Evolutionary conservation across 2,888 invertebrate genomes (phyloP).

Genomic region (Epirrita christyi): DNA sequence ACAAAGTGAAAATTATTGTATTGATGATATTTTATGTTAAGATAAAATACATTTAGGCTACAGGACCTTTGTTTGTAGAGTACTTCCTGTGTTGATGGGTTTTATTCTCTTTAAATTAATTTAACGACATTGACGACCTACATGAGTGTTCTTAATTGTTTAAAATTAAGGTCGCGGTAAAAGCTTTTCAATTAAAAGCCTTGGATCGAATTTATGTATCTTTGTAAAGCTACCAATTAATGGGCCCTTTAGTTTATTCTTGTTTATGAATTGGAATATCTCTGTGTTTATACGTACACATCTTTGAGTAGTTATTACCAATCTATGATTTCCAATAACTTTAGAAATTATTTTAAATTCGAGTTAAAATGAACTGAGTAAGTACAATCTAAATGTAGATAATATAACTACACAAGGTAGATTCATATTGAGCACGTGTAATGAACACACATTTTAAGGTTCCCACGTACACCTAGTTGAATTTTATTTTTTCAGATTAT

Average conservation of each 20-base stretch:
- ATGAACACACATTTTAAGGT: slow-evolving; percentile 13
- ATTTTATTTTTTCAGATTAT: too few relatives aligned
- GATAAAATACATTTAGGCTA: background rate
- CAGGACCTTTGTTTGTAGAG: background rate
- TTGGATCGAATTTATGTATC: slow-evolving; percentile 11
- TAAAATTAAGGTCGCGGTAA: slow-evolving; percentile 9
- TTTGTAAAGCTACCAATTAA: background rate
- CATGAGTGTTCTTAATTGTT: slow-evolving; percentile 15
- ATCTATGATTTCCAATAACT: too few relatives aligned
- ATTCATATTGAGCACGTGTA: background rate
- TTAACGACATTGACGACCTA: slow-evolving; percentile 5
- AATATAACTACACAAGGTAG: too few relatives aligned
- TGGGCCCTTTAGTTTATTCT: background rate
- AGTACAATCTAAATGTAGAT: too few relatives aligned
- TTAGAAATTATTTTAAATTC: too few relatives aligned
- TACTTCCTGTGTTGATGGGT: background rate
- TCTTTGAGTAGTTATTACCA: background rate
- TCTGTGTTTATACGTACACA: background rate
- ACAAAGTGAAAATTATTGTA: slow-evolving; percentile 34
- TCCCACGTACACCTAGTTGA: too few relatives aligned
- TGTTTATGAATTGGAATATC: slow-evolving; percentile 6
- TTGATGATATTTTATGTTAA: slow-evolving; percentile 23
- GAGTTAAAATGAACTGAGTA: too few relatives aligned
- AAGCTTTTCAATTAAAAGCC: slow-evolving; percentile 13
- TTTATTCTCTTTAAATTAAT: slow-evolving; percentile 1